Evolutionary conservation across 2,113 vertebrate genomes (phyloP), one percentile per base, ranked within the genome.

Genomic region (Sinosuthora webbiana): DNA sequence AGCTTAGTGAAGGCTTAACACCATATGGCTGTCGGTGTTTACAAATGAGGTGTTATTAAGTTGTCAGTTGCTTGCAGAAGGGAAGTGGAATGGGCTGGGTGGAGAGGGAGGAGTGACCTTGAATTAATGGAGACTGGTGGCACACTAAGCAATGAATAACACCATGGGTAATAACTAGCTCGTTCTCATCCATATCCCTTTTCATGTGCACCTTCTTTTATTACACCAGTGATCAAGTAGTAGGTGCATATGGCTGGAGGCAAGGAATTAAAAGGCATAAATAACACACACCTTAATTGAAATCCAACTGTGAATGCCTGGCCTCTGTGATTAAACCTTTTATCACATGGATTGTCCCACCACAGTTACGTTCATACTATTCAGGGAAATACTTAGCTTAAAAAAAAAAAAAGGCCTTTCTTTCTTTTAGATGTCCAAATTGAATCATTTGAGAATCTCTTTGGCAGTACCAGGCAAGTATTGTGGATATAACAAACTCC

Each of bases 261-360:
- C 82, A 88, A 93, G 25, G 71, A 91, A 94, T 94, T 94, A 93
- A 83, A 88, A 93, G 25, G 78, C 85, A 92, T 94, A 96, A 97
- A 93, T 90, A 96, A 90, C 70, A 53, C 25, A 47, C 20, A n/a
- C 55, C 87, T 90, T 90, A 93, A 95, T 62, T 93, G 87, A 97
- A 97, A 94, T 90, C 90, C 70, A 84, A 31, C 87, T 2, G 10
- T 49, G 84, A 87, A 87, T 87, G 49, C 37, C 81, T 91, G 47
- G 69, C 60, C 77, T 94, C 41, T 73, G 64, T 68, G 70, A 95
- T 96, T 93, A 95, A 95, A 83, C 53, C 28, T 85, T 95, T 85
- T 73, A 79, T 91, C 45, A 39, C 35, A 33, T 12, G 47, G 31
- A 88, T 91, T 83, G 74, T 73, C 44, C 70, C 53, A 65, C 31